Evolutionary conservation across 2,797 vertebrate species (phyloP).

Genomic region (Sebastolobus alascanus): DNA sequence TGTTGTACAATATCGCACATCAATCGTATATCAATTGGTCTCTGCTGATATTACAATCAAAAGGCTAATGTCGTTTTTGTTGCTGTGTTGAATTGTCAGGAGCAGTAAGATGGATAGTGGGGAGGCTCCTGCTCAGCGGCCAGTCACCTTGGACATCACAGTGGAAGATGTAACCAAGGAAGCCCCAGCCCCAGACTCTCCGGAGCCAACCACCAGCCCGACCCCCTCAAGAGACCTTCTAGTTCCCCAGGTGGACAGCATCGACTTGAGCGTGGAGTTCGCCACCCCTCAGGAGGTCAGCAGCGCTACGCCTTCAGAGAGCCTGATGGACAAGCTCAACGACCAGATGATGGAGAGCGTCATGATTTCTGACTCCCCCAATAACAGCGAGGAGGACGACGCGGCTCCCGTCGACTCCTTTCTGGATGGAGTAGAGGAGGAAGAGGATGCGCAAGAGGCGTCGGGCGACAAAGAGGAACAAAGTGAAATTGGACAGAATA

Average conservation of each 20-base stretch:
- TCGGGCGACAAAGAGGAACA: constrained; percentile 19
- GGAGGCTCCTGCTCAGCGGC: constrained; percentile 80
- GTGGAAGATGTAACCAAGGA: constrained; percentile 66
- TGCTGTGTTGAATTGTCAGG: constrained; percentile 19
- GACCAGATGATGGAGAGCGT: constrained; percentile 99
- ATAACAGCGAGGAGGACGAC: constrained; percentile 95
- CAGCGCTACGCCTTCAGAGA: constrained; percentile 83
- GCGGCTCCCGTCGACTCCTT: constrained; percentile 89
- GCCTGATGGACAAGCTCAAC: constrained; percentile 91
- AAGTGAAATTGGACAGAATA: constrained; percentile 59
- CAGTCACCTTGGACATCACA: constrained; percentile 81
- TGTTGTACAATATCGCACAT: background rate
- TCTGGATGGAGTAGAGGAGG: constrained; percentile 72
- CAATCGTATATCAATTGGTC: background rate
- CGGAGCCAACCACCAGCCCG: constrained; percentile 22
- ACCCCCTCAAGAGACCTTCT: constrained; percentile 68
- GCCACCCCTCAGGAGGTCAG: constrained; percentile 89
- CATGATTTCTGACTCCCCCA: constrained; percentile 97
- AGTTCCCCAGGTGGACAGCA: constrained; percentile 91
- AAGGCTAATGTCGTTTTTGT: background rate
- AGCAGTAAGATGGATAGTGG: constrained; percentile 80
- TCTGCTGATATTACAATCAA: background rate
- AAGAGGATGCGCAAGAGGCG: constrained; percentile 14
- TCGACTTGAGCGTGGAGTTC: constrained; percentile 91
- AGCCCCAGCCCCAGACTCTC: constrained; percentile 9